These are phyloP conservation scores for Doris montereyensis DNA, from an alignment of 2,888 invertebrate genomes.

Conservation along the genomic window DNA sequence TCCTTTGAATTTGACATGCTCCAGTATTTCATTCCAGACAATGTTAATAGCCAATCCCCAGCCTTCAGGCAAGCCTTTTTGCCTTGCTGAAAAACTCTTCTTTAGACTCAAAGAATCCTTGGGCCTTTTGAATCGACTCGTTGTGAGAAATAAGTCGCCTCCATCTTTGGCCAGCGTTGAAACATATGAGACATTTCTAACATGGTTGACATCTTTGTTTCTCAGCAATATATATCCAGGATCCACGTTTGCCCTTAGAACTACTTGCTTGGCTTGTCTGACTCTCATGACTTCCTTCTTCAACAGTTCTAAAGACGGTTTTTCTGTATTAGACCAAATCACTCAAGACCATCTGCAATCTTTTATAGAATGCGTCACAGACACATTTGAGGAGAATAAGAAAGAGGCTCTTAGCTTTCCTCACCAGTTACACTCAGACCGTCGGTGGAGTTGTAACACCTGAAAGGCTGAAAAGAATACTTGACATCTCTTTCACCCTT, in stretches of 20 bases:
- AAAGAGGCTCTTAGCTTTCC: slow-evolving; percentile 56
- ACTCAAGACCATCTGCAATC: slow-evolving; percentile 49
- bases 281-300: slow-evolving; percentile 45
- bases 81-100: slow-evolving; percentile 78
- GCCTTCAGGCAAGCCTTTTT: slow-evolving; percentile 81
- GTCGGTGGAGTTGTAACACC: not conserved
- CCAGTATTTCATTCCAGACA: slow-evolving; percentile 79
- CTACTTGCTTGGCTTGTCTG: slow-evolving; percentile 60
- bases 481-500: slow-evolving; percentile 71
- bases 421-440: slow-evolving; percentile 40
- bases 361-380: slow-evolving; percentile 65
- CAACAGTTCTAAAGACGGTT: slow-evolving; percentile 30
- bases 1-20: slow-evolving; percentile 79
- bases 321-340: not conserved
- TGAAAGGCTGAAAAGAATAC: slow-evolving; percentile 34
- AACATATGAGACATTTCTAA: slow-evolving; percentile 55
- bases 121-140: slow-evolving; percentile 10
- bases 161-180: no score
- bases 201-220: slow-evolving; percentile 55
- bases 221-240: slow-evolving; percentile 61
- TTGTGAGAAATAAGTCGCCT: not conserved
- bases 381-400: slow-evolving; percentile 71
- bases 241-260: slow-evolving; percentile 63
- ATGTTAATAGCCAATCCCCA: slow-evolving; percentile 81
- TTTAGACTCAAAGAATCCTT: slow-evolving; percentile 40